Evolutionary conservation across 30 jellyfish, hydroid and myxozoan species (phyloP).

Genomic region (Cassiopea andromeda): DNA sequence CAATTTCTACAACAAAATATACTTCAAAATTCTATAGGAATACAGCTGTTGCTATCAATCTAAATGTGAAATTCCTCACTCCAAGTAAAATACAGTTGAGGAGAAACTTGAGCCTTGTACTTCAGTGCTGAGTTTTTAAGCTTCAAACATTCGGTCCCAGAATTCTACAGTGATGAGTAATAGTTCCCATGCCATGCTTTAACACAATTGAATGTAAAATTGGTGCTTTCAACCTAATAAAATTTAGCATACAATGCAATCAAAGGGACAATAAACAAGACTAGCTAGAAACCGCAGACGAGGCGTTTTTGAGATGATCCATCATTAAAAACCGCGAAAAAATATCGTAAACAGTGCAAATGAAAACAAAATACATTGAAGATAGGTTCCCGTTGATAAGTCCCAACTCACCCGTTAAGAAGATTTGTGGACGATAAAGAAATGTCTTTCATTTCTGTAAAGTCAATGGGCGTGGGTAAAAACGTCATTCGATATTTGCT

Average conservation of each 20-base stretch:
- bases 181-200: not conserved
- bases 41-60: too few species aligned
- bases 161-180: too few species aligned
- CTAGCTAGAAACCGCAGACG: conserved; percentile 7
- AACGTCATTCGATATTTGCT: too few species aligned
- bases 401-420: not conserved
- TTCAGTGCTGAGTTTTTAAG: too few species aligned
- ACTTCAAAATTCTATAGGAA: too few species aligned
- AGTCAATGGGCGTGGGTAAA: too few species aligned
- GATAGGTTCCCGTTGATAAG: not conserved
- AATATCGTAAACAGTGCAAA: conserved; percentile 1
- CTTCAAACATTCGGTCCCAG: too few species aligned
- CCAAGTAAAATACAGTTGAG: too few species aligned
- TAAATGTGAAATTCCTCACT: too few species aligned
- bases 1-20: too few species aligned
- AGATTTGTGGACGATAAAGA: not conserved
- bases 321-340: not conserved
- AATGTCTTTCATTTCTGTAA: too few species aligned
- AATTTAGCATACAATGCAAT: conserved; percentile 2
- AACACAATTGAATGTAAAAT: not conserved
- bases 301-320: not conserved
- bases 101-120: too few species aligned
- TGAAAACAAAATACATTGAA: not conserved
- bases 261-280: conserved; percentile 28
- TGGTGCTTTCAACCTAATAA: not conserved